phyloP scores from a whole-genome alignment of 2,888 invertebrate species.

The Megaustenia siamemsis region DNA sequence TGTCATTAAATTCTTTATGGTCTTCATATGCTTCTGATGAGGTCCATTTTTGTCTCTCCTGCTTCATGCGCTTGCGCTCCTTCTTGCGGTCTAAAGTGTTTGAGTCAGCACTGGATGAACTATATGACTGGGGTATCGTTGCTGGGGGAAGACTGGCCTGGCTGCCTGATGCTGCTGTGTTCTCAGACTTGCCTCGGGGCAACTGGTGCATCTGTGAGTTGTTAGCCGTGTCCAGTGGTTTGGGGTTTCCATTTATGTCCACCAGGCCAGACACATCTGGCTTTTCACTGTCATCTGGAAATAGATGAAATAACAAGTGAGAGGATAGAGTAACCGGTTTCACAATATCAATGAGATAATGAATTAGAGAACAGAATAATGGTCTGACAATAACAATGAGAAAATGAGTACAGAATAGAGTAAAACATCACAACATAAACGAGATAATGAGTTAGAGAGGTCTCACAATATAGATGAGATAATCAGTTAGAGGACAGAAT shows the following conservation, averaged over 20 bases:
- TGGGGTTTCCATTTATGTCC: slow-evolving; percentile 74
- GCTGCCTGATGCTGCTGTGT: slow-evolving; percentile 10
- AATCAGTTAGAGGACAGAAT: too few relatives aligned
- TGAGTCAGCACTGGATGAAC: slow-evolving; percentile 11
- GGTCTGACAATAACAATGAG: too few relatives aligned
- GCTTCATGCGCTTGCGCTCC: slow-evolving; percentile 21
- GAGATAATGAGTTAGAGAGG: too few relatives aligned
- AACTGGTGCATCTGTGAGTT: slow-evolving; percentile 71
- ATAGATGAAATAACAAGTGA: not conserved
- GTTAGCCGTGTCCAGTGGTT: slow-evolving; percentile 47
- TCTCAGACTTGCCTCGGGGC: slow-evolving; percentile 54
- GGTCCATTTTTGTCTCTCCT: not conserved
- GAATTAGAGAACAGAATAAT: too few relatives aligned
- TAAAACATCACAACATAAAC: too few relatives aligned
- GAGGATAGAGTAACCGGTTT: not conserved
- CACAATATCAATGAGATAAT: too few relatives aligned
- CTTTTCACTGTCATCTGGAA: slow-evolving; percentile 55
- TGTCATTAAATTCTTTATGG: slow-evolving; percentile 18
- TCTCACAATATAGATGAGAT: too few relatives aligned
- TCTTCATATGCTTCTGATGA: slow-evolving; percentile 22
- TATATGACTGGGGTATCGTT: not conserved
- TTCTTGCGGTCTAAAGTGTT: not conserved
- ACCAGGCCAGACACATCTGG: slow-evolving; percentile 19
- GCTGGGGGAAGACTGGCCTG: slow-evolving; percentile 2
- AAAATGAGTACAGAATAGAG: too few relatives aligned